These are phyloP conservation scores for Ischnura elegans DNA, from an alignment of 2,888 invertebrate species.

Conservation along the genomic window DNA sequence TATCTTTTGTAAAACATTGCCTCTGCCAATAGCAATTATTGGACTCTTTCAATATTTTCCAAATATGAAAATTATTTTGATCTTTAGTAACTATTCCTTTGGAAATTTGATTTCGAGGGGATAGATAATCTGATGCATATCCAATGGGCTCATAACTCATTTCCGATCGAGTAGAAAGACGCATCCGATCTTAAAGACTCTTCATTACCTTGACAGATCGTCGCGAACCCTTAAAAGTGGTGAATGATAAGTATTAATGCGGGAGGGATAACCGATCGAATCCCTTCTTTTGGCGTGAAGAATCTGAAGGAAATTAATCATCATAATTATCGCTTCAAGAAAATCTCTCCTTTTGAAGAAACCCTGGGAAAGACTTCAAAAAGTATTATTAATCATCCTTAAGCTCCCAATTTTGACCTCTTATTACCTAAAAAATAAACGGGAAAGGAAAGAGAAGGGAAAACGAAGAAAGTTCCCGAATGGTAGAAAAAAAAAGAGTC, in stretches of 20 bases:
- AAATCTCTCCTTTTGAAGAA: neutral
- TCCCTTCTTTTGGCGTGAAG: neutral
- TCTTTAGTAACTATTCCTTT: neutral
- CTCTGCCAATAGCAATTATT: no score
- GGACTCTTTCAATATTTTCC: no score
- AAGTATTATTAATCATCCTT: conserved; percentile 56
- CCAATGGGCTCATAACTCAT: neutral
- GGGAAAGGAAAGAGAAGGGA: neutral
- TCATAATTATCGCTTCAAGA: conserved; percentile 13
- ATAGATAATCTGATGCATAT: neutral
- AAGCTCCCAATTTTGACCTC: conserved; percentile 57
- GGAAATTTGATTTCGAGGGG: neutral
- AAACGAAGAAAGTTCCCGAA: neutral
- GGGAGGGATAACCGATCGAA: neutral
- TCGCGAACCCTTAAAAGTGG: neutral
- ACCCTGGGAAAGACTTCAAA: neutral
- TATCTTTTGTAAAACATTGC: no score
- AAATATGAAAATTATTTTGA: no score
- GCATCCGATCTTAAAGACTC: neutral
- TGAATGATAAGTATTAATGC: neutral
- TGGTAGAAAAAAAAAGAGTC: neutral
- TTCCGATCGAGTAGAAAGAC: neutral
- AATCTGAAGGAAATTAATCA: conserved; percentile 15
- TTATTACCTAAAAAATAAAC: conserved; percentile 33
- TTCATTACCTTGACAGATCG: conserved; percentile 17